Evolutionary conservation across 2,797 vertebrate genomes (phyloP).

Genomic region (Jordanella pulchra): DNA sequence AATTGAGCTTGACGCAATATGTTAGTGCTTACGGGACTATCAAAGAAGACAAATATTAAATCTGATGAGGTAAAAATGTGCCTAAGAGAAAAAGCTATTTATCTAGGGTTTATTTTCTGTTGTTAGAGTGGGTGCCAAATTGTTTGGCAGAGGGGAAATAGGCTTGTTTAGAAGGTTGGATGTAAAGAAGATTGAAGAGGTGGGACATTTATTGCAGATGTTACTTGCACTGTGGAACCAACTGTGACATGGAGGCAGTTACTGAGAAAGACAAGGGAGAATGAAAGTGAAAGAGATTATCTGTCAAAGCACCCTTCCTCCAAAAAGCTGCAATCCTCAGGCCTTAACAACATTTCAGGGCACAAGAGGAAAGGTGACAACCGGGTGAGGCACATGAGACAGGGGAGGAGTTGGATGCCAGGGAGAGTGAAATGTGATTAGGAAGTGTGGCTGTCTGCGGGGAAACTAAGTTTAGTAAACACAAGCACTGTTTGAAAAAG

Average conservation of each 20-base stretch:
- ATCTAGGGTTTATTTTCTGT: background rate
- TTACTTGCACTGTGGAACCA: conserved; percentile 32
- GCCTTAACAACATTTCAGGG: conserved; percentile 44
- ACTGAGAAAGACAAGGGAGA: conserved; percentile 38
- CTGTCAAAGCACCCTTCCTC: conserved; percentile 48
- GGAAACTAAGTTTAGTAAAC: conserved; percentile 7
- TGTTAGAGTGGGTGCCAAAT: conserved; percentile 21
- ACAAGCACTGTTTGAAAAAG: background rate
- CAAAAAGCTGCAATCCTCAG: conserved; percentile 27
- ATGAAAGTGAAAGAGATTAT: conserved; percentile 49
- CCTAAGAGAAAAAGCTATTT: background rate
- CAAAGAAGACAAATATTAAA: background rate
- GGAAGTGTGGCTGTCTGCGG: background rate
- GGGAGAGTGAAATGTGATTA: conserved; percentile 5
- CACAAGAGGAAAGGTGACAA: conserved; percentile 13
- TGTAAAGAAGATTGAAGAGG: conserved; percentile 35
- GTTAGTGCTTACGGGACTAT: background rate
- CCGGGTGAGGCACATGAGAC: conserved; percentile 11
- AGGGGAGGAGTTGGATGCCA: background rate
- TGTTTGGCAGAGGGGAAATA: conserved; percentile 30
- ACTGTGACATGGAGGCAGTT: conserved; percentile 41
- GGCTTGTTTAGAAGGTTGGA: conserved; percentile 42
- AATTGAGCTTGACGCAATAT: background rate
- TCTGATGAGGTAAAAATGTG: background rate
- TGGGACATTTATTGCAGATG: conserved; percentile 43